These are phyloP conservation scores for Ctena decussata DNA, from an alignment of 2,888 invertebrate genomes.

Conservation along the genomic window DNA sequence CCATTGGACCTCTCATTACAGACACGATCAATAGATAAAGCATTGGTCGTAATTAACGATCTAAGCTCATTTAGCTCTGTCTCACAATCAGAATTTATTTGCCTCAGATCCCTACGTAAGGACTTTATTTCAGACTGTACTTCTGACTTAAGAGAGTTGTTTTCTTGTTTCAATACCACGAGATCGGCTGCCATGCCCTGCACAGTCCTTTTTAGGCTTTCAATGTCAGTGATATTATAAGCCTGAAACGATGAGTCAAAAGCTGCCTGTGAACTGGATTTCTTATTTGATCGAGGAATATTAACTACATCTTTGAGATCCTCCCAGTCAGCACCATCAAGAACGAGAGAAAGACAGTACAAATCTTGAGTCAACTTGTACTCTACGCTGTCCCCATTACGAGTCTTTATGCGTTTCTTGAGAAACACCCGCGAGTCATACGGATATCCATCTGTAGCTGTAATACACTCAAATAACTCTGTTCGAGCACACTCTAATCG, in stretches of 20 bases:
- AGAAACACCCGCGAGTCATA: background rate
- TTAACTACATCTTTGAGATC: background rate
- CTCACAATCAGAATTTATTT: background rate
- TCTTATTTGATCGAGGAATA: background rate
- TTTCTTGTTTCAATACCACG: background rate
- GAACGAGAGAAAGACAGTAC: background rate
- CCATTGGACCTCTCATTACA: background rate
- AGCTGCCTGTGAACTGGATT: background rate
- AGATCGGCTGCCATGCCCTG: background rate
- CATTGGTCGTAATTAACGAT: background rate
- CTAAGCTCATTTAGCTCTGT: background rate
- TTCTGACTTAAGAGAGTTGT: background rate
- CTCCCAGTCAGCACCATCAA: background rate
- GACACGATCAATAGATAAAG: background rate
- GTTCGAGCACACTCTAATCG: background rate
- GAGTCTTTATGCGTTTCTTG: background rate
- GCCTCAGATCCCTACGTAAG: background rate
- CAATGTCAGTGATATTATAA: background rate
- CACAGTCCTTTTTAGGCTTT: background rate
- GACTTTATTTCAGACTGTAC: background rate
- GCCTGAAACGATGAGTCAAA: background rate
- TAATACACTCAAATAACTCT: background rate
- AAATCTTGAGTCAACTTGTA: background rate
- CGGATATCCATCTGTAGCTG: background rate
- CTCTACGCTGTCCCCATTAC: background rate